Evolutionary conservation across 2,888 invertebrate species (phyloP).

Genomic region (Lycophotia porphyrea): DNA sequence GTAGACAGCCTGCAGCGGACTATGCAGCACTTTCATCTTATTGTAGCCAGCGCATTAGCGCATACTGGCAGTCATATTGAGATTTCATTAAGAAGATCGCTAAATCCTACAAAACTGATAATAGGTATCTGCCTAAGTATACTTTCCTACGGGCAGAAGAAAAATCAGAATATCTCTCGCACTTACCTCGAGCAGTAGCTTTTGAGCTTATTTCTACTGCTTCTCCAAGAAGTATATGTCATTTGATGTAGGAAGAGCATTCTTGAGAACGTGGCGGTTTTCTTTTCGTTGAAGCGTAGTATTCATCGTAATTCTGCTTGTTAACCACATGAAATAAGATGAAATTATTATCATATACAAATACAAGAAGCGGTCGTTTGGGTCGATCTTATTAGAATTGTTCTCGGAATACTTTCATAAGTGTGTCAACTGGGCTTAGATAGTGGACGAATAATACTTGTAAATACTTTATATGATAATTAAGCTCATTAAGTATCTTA

Average conservation of each 20-base stretch:
- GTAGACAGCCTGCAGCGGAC: slow-evolving; percentile 8
- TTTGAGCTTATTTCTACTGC: background rate
- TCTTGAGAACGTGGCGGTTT: background rate
- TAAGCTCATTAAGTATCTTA: background rate
- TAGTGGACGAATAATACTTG: background rate
- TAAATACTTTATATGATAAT: background rate
- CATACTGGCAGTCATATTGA: background rate
- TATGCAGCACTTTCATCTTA: slow-evolving; percentile 48
- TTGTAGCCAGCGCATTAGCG: slow-evolving; percentile 12
- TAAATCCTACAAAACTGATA: background rate
- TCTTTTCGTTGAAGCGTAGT: background rate
- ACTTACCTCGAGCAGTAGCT: background rate
- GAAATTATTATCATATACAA: background rate
- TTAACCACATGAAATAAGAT: background rate
- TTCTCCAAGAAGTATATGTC: background rate
- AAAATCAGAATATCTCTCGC: background rate
- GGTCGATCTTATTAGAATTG: background rate
- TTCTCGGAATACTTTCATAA: background rate
- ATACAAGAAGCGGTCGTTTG: background rate
- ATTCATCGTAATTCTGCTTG: too few relatives aligned
- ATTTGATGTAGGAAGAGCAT: background rate
- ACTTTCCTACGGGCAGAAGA: background rate
- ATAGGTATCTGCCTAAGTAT: background rate
- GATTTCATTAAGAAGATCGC: background rate
- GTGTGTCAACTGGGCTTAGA: background rate